phyloP scores from a whole-genome alignment of 2,888 invertebrate genomes.

The Hoplodrina blanda region DNA sequence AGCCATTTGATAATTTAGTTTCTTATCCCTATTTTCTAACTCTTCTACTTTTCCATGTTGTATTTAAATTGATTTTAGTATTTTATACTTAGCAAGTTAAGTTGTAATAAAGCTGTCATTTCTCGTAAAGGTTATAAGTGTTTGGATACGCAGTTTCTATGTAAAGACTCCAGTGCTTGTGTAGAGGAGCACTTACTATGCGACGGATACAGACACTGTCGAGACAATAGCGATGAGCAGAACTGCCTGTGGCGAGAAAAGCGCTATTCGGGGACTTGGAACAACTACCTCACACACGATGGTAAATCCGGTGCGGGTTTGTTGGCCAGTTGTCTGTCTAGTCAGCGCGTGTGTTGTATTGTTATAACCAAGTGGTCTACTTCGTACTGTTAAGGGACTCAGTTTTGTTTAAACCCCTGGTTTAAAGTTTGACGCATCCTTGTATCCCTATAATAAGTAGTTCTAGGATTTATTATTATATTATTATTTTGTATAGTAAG shows the following conservation, averaged over 20 bases:
- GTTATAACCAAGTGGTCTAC: constrained; percentile 72
- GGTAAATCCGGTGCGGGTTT: constrained; percentile 75
- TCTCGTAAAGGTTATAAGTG: constrained; percentile 83
- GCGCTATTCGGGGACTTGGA: constrained; percentile 67
- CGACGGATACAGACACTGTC: constrained; percentile 91
- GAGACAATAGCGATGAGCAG: constrained; percentile 92
- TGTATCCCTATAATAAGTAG: constrained; percentile 50
- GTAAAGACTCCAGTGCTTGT: constrained; percentile 91
- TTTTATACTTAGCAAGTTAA: constrained; percentile 30
- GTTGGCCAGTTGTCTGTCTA: constrained; percentile 79
- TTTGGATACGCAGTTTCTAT: constrained; percentile 86
- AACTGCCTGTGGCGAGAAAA: constrained; percentile 89
- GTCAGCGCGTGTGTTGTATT: constrained; percentile 56
- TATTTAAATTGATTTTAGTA: constrained; percentile 46
- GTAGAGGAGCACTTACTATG: constrained; percentile 90
- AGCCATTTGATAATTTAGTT: constrained; percentile 56
- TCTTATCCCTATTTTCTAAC: constrained; percentile 53
- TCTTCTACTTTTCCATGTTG: constrained; percentile 34
- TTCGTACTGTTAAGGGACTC: constrained; percentile 77
- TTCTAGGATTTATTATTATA: constrained; percentile 13
- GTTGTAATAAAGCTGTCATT: constrained; percentile 57
- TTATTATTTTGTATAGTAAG: constrained; percentile 12
- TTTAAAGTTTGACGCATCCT: constrained; percentile 41
- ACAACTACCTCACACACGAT: constrained; percentile 57
- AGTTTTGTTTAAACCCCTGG: constrained; percentile 62